Conservation (phyloP, 2,888 invertebrate species). For the Tineola bisselliella region DNA sequence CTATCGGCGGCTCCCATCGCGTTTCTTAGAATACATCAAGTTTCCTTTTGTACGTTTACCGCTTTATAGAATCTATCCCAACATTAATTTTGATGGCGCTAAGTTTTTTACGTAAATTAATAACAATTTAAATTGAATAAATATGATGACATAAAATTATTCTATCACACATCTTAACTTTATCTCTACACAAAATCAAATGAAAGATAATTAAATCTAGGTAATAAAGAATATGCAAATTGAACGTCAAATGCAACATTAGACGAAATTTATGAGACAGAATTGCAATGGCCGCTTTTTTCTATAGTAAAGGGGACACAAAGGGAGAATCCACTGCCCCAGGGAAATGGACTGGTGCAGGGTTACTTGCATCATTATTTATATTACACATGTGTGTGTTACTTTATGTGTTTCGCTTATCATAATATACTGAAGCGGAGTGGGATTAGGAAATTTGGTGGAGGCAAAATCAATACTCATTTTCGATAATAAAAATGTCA, state of each 20-base stretch:
- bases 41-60: neutral
- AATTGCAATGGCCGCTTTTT: constrained; percentile 10
- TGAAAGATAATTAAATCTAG: neutral
- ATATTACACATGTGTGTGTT: neutral
- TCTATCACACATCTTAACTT: too few relatives aligned
- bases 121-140: neutral
- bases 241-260: neutral
- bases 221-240: neutral
- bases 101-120: neutral
- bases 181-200: neutral
- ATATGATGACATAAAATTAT: too few relatives aligned
- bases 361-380: constrained; percentile 12
- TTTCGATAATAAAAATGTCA: too few relatives aligned
- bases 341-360: constrained; percentile 13
- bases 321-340: constrained; percentile 4
- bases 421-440: neutral
- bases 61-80: neutral
- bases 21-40: constrained; percentile 29
- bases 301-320: neutral
- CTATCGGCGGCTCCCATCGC: constrained; percentile 38
- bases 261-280: neutral
- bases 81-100: neutral
- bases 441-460: neutral
- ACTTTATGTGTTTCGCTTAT: constrained; percentile 1
- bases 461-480: too few relatives aligned